Percentiles rank a stretch among this genome's conserved stretches.
Conservation (phyloP, 2,888 invertebrate species). For the Heterodera filipjevi region DNA sequence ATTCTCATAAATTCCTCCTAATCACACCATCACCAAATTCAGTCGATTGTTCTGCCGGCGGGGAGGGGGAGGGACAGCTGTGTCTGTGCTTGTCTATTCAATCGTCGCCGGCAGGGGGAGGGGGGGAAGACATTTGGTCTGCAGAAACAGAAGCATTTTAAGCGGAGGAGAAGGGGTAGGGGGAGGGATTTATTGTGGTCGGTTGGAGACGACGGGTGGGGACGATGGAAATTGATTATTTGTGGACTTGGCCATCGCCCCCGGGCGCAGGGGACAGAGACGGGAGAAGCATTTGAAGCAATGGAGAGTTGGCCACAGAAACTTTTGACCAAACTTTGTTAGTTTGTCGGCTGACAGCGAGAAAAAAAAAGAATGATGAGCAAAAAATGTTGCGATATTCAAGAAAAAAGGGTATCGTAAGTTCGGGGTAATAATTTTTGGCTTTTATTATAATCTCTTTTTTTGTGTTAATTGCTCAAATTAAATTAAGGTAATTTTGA, state of each 20-base stretch:
- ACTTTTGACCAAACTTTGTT: not conserved
- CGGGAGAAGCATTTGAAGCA: not conserved
- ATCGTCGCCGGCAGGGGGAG: not conserved
- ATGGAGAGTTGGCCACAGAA: not conserved
- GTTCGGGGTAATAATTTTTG: too few species aligned
- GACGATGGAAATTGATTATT: not conserved
- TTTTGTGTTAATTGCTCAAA: too few species aligned
- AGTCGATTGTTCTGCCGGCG: not conserved
- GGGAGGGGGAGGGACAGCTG: not conserved
- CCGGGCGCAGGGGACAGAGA: not conserved
- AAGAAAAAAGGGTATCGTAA: too few species aligned
- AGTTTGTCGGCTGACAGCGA: too few species aligned
- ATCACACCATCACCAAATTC: not conserved
- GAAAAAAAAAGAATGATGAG: not conserved
- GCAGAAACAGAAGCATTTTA: not conserved
- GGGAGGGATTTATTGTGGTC: not conserved
- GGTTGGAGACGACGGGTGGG: not conserved
- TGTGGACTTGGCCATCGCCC: not conserved
- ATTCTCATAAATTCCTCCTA: not conserved
- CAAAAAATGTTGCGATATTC: not conserved
- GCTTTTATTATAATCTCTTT: too few species aligned
- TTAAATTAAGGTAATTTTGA: too few species aligned
- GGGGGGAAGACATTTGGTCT: constrained; percentile 7
- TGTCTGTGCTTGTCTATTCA: not conserved
- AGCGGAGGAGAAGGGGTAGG: too few species aligned